Evolutionary conservation across 1,140 invertebrate species (phyloP).

Genomic region (Dreissena polymorpha): DNA sequence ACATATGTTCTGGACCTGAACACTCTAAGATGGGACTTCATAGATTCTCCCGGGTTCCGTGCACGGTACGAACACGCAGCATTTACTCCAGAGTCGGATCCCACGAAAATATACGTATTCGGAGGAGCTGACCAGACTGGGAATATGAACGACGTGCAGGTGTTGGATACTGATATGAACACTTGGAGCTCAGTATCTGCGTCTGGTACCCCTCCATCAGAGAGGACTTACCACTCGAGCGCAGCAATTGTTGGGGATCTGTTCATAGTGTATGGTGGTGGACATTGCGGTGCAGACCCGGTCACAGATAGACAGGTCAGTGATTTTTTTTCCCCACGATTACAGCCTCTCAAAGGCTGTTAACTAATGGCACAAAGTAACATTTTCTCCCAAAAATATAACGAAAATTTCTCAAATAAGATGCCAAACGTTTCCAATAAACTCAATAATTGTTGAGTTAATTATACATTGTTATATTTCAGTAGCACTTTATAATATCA

Average conservation of each 20-base stretch:
- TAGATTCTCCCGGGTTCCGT: constrained; percentile 72
- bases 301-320: constrained; percentile 72
- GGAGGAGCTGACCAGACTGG: constrained; percentile 78
- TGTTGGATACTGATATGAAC: constrained; percentile 69
- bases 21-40: constrained; percentile 74
- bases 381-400: too few species aligned
- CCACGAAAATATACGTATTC: constrained; percentile 77
- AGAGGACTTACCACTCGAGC: constrained; percentile 76
- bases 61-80: constrained; percentile 77
- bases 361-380: too few species aligned
- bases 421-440: too few species aligned
- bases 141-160: constrained; percentile 78
- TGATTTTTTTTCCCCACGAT: too few species aligned
- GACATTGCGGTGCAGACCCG: constrained; percentile 75
- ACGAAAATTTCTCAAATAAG: too few species aligned
- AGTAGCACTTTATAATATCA: too few species aligned
- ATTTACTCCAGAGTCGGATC: constrained; percentile 69
- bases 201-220: constrained; percentile 70
- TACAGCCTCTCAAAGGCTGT: too few species aligned
- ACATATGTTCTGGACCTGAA: constrained; percentile 77
- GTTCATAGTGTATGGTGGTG: constrained; percentile 79
- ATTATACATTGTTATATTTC: too few species aligned
- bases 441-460: too few species aligned
- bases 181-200: constrained; percentile 69
- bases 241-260: constrained; percentile 70